Evolutionary conservation across 2,797 vertebrate species (phyloP).

Genomic region (Notamacropus eugenii): DNA sequence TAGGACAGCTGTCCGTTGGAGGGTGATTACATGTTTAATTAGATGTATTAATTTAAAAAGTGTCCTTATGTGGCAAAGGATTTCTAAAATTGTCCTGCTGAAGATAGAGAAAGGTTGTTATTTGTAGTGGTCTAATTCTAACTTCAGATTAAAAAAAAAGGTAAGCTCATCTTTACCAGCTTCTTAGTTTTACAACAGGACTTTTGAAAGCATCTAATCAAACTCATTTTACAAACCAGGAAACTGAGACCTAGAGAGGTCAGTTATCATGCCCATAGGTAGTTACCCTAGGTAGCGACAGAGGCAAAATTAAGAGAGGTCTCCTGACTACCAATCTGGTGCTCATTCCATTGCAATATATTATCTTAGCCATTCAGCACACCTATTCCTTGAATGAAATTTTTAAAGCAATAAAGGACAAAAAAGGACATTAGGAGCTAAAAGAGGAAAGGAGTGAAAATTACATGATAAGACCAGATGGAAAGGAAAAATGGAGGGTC

Average conservation of each 20-base stretch:
- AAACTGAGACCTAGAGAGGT: not conserved
- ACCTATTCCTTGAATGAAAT: not conserved
- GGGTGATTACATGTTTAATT: not conserved
- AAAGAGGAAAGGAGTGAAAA: not conserved
- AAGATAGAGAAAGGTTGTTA: not conserved
- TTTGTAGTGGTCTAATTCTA: not conserved
- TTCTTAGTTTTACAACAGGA: not conserved
- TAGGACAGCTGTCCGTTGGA: not conserved
- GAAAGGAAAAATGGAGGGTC: not conserved
- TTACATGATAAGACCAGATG: not conserved
- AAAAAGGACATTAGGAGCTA: not conserved
- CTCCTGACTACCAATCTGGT: not conserved
- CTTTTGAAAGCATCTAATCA: not conserved
- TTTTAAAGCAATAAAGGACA: constrained; percentile 31
- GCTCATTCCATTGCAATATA: not conserved
- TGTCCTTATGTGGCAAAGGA: not conserved
- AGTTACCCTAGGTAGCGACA: not conserved
- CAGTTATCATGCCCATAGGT: not conserved
- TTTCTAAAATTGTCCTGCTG: not conserved
- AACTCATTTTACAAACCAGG: not conserved
- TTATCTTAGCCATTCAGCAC: not conserved
- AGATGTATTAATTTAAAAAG: not conserved
- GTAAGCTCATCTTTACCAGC: not conserved
- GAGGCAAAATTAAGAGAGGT: not conserved
- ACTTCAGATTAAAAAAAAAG: not conserved